phyloP scores from a whole-genome alignment of 2,113 vertebrate genomes.

The Oriolus oriolus region DNA sequence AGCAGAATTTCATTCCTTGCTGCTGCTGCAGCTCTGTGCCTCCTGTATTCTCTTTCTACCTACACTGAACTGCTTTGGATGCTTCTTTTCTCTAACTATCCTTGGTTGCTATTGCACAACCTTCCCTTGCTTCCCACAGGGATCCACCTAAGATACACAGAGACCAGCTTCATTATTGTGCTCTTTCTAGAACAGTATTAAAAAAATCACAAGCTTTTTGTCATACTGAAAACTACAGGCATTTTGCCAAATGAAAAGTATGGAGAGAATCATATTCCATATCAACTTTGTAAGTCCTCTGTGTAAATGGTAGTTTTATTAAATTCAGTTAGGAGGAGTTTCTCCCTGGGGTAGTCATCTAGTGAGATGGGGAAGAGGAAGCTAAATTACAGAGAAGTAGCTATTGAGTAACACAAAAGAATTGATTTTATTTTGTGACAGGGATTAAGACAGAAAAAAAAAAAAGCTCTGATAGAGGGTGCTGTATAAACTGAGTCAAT shows the following conservation, averaged over 20 bases:
- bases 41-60: not conserved
- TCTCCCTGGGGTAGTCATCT: not conserved
- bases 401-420: not conserved
- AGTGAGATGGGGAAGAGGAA: not conserved
- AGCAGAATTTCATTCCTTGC: not conserved
- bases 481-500: not conserved
- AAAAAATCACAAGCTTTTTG: not conserved
- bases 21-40: not conserved
- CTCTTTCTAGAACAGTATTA: not conserved
- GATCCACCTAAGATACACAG: not conserved
- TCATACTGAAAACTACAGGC: not conserved
- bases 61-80: not conserved
- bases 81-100: not conserved
- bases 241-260: not conserved
- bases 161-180: not conserved
- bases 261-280: not conserved
- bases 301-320: not conserved
- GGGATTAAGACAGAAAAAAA: not conserved
- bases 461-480: not conserved
- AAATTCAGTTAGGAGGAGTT: not conserved
- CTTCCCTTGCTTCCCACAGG: not conserved
- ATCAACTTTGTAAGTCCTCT: not conserved
- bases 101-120: not conserved
- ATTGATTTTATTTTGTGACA: not conserved
- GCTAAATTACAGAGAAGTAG: not conserved